Evolutionary conservation across 2,797 vertebrate species (phyloP), one percentile per base, ranked within the genome.

Genomic region (Oreortyx pictus): DNA sequence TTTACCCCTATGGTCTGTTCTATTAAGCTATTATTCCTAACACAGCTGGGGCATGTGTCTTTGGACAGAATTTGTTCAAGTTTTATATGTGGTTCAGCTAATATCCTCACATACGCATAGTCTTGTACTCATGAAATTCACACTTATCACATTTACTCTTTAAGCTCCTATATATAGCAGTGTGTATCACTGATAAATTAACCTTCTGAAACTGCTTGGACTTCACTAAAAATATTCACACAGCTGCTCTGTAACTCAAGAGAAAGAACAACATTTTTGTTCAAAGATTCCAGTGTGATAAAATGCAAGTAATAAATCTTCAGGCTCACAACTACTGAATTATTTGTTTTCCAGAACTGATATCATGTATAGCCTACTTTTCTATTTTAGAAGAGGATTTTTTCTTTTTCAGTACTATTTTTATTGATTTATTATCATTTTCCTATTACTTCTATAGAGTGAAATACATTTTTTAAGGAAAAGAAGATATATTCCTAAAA

Each of bases 401-500:
- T 92, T 43, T 43, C 15, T 17, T 15, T 52, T 52, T 74, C 57
- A 86, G 66, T 88, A 65, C 9, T 50, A 11, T 29, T 60, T 95
- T 81, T 92, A 93, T 79, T 88, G 57, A 79, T 91, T 93, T 93
- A 24, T 20, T 82, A 68, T 76, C 65, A 54, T 64, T 72, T 72
- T 85, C 67, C 56, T 67, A 61, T 39, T 17, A 65, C 19, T 92
- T 94, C 91, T 27, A 89, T 66, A 79, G 43, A 91, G 46, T 49
- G 43, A 77, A 92, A 92, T 12, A 47, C 29, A 88, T 74, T 87
- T 77, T 59, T 57, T 29, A n/a, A 73, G 35, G 72, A 78, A 67
- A 59, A 65, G 70, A 81, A 41, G 11, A 7, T 66, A 56, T n/a
- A 44, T 43, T 5, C 15, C 37, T 15, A 31, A 65, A 92, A 78